Evolutionary conservation across 2,888 invertebrate genomes (phyloP).

Genomic region (Spisula subtruncata): DNA sequence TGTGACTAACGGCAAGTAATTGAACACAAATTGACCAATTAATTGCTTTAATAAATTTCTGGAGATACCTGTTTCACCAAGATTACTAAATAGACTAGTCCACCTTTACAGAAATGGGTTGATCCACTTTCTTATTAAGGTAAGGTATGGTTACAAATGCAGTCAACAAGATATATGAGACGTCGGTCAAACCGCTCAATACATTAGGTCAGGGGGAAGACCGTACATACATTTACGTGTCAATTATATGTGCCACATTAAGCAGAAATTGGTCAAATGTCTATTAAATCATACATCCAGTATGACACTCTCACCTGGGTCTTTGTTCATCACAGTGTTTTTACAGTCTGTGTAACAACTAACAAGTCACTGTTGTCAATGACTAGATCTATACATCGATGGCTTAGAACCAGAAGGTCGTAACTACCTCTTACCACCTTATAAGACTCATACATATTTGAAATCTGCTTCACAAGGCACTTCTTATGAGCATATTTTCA

Average conservation of each 20-base stretch:
- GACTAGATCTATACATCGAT: too few species aligned
- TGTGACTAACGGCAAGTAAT: not conserved
- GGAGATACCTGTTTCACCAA: not conserved
- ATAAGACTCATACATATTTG: too few species aligned
- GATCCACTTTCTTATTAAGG: not conserved
- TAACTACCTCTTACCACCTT: too few species aligned
- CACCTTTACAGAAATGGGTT: not conserved
- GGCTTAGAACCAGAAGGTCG: too few species aligned
- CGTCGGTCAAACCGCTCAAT: not conserved
- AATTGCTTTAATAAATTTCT: not conserved
- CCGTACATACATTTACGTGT: not conserved
- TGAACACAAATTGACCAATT: not conserved
- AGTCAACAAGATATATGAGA: not conserved
- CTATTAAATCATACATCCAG: not conserved
- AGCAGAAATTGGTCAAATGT: not conserved
- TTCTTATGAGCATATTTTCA: too few species aligned
- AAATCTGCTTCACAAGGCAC: too few species aligned
- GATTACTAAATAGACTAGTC: not conserved
- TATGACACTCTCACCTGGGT: not conserved
- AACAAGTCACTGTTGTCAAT: too few species aligned
- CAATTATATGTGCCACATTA: not conserved
- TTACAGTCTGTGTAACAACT: too few species aligned
- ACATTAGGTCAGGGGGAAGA: not conserved
- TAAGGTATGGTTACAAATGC: not conserved
- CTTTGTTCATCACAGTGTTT: not conserved